Evolutionary conservation across 1,140 invertebrate species (phyloP).

Genomic region (Meteorus sp.): DNA sequence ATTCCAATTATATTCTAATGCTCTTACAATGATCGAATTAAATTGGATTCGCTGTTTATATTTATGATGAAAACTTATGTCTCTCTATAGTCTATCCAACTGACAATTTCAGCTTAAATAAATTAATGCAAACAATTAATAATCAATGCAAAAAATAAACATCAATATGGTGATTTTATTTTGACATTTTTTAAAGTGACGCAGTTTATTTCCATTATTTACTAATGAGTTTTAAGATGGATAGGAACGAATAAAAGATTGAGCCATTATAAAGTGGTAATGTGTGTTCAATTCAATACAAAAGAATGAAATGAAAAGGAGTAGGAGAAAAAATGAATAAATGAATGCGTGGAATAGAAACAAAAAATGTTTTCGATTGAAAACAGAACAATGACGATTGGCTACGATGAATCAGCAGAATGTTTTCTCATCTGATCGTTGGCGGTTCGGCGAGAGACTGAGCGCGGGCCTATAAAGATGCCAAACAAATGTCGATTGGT

Average conservation of each 20-base stretch:
- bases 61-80: background rate
- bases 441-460: background rate
- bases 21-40: background rate
- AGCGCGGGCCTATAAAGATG: constrained; percentile 1
- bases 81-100: background rate
- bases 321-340: background rate
- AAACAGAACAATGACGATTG: constrained; percentile 2
- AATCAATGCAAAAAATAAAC: too few relatives aligned
- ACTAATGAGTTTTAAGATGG: too few relatives aligned
- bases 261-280: too few relatives aligned
- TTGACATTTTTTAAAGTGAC: too few relatives aligned
- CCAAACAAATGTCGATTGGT: constrained; percentile 3
- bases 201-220: too few relatives aligned
- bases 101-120: background rate
- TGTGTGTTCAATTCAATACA: too few relatives aligned
- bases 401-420: constrained; percentile 13
- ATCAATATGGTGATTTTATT: too few relatives aligned
- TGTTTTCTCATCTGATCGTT: background rate
- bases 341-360: background rate
- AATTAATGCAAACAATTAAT: too few relatives aligned
- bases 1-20: constrained; percentile 9
- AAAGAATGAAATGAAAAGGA: too few relatives aligned
- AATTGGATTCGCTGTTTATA: background rate
- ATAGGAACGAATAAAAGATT: too few relatives aligned
- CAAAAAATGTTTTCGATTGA: background rate